These are phyloP conservation scores for Oryzaephilus surinamensis DNA, from an alignment of 1,140 invertebrate species.

Conservation along the genomic window DNA sequence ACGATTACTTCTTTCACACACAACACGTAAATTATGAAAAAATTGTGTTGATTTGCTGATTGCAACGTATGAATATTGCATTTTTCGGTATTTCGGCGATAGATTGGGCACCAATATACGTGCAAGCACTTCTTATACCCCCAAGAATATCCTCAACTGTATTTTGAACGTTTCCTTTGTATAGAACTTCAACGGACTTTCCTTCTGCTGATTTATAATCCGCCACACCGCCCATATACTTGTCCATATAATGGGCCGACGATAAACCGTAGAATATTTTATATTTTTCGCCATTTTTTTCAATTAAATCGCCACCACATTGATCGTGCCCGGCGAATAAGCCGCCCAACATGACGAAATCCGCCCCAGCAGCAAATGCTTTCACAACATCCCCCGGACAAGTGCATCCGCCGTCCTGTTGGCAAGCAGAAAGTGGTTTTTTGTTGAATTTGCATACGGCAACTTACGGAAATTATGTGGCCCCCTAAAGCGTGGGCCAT, in stretches of 20 bases:
- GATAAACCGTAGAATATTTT: slow-evolving; percentile 97
- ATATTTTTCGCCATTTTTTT: slow-evolving; percentile 72
- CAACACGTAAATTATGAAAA: too few species aligned
- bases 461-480: slow-evolving; percentile 83
- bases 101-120: slow-evolving; percentile 79
- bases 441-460: slow-evolving; percentile 14
- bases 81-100: slow-evolving; percentile 76
- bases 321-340: slow-evolving; percentile 91
- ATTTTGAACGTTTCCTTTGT: slow-evolving; percentile 68
- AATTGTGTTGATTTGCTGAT: slow-evolving; percentile 78
- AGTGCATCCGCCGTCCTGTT: slow-evolving; percentile 85
- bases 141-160: slow-evolving; percentile 84
- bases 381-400: slow-evolving; percentile 93
- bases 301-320: slow-evolving; percentile 78
- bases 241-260: slow-evolving; percentile 85
- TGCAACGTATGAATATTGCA: slow-evolving; percentile 88
- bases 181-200: slow-evolving; percentile 87
- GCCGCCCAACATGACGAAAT: slow-evolving; percentile 94
- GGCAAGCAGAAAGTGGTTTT: background rate
- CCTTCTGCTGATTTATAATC: slow-evolving; percentile 88
- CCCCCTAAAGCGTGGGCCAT: slow-evolving; percentile 85
- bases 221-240: slow-evolving; percentile 75
- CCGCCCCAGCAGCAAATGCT: slow-evolving; percentile 89
- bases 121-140: slow-evolving; percentile 83
- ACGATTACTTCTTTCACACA: too few species aligned